phyloP scores from a whole-genome alignment of 2,888 invertebrate species.

The Synanthedon myopaeformis region DNA sequence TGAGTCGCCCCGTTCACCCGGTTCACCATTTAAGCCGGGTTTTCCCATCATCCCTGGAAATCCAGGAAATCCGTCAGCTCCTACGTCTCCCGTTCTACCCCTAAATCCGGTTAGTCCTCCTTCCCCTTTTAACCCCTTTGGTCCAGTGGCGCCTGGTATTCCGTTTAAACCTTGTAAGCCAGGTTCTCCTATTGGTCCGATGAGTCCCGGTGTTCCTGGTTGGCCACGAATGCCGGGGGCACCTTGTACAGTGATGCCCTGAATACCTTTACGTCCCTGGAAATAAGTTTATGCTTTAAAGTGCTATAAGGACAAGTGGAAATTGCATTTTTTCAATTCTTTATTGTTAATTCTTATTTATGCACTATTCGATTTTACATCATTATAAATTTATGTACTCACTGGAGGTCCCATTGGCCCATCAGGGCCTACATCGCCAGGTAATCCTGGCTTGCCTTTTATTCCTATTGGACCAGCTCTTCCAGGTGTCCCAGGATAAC shows the following conservation, averaged over 20 bases:
- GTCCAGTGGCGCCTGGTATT: slow-evolving; percentile 46
- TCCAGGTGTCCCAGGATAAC: slow-evolving; percentile 68
- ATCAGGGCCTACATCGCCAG: slow-evolving; percentile 69
- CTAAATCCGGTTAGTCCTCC: slow-evolving; percentile 46
- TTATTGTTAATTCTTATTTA: no score
- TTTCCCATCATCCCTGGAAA: slow-evolving; percentile 41
- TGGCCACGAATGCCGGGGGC: slow-evolving; percentile 78
- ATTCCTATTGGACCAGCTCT: slow-evolving; percentile 55
- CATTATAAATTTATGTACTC: slow-evolving; percentile 11
- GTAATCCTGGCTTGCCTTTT: slow-evolving; percentile 47
- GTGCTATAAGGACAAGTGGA: no score
- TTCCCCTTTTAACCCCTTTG: slow-evolving; percentile 70
- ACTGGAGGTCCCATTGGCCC: slow-evolving; percentile 73
- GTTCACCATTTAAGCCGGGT: slow-evolving; percentile 34
- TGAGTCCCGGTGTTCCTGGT: slow-evolving; percentile 77
- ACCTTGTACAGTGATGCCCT: slow-evolving; percentile 66
- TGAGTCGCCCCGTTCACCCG: slow-evolving; percentile 53
- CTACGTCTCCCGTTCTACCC: slow-evolving; percentile 44
- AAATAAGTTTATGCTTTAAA: neutral
- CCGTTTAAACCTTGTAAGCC: slow-evolving; percentile 59
- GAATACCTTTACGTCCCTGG: slow-evolving; percentile 55
- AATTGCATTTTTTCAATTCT: no score
- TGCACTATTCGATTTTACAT: no score
- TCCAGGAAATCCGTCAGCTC: slow-evolving; percentile 51
- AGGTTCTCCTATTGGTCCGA: slow-evolving; percentile 70